Percentiles rank a stretch among this genome's conserved stretches.
These are phyloP conservation scores for Pica pica DNA, from an alignment of 2,113 vertebrate species.

Conservation along the genomic window DNA sequence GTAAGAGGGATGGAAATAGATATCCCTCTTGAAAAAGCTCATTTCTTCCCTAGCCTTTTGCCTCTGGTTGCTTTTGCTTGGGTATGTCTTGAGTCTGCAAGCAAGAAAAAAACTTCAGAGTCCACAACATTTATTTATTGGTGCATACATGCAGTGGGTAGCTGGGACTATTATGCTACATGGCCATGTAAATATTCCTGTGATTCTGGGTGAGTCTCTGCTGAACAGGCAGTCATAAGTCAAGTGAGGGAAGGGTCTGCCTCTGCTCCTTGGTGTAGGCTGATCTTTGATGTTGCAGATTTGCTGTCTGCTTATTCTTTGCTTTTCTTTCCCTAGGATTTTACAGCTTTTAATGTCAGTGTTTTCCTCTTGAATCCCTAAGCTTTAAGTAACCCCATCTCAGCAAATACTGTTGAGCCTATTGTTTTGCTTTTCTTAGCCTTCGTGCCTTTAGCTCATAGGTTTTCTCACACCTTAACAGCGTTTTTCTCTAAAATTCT, in stretches of 20 bases:
- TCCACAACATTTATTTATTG: background rate
- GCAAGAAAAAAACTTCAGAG: background rate
- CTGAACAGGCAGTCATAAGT: background rate
- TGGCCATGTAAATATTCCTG: background rate
- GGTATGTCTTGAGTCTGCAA: background rate
- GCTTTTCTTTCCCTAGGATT: background rate
- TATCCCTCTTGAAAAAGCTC: background rate
- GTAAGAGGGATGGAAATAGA: background rate
- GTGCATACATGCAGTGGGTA: background rate
- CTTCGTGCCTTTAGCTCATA: background rate
- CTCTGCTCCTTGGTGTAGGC: background rate
- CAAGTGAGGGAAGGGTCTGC: background rate
- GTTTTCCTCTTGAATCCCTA: background rate
- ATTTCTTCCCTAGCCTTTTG: background rate
- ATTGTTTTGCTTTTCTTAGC: background rate
- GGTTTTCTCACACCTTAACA: background rate
- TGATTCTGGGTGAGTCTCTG: background rate
- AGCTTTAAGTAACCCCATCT: background rate
- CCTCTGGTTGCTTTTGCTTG: background rate
- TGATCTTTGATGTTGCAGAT: background rate
- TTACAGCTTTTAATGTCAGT: background rate
- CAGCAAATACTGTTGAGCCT: background rate
- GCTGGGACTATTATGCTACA: background rate
- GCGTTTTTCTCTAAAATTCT: background rate
- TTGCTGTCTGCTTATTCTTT: background rate